Conservation (phyloP, 2,888 invertebrate genomes). For the Eristalis tenax region DNA sequence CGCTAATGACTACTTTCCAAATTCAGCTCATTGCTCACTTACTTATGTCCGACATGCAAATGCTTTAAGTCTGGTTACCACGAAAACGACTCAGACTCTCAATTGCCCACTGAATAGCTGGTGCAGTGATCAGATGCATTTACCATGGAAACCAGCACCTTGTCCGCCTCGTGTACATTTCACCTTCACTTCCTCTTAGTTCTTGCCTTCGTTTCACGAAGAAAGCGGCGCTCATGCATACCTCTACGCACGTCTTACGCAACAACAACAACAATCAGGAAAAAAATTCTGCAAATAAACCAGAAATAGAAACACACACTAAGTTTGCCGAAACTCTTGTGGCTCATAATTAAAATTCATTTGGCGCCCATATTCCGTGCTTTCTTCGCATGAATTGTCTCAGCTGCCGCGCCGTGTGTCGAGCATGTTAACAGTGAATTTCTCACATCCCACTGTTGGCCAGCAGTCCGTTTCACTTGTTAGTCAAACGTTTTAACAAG, state of each 20-base stretch:
- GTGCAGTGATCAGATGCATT: neutral
- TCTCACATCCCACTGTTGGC: slow-evolving; percentile 27
- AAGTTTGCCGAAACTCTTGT: neutral
- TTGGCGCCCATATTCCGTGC: slow-evolving; percentile 22
- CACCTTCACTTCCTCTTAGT: neutral
- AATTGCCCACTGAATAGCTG: neutral
- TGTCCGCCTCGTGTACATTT: neutral
- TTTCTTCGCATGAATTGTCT: slow-evolving; percentile 20
- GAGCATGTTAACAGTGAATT: slow-evolving; percentile 35
- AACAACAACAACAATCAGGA: neutral
- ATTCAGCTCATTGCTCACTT: neutral
- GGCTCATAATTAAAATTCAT: slow-evolving; percentile 27
- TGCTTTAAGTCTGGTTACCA: neutral
- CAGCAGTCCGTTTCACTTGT: slow-evolving; percentile 26
- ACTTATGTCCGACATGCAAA: neutral
- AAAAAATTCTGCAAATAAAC: slow-evolving; percentile 11
- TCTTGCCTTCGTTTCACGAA: neutral
- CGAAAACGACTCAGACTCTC: neutral
- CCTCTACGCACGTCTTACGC: neutral
- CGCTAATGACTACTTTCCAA: neutral
- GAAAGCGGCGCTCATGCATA: neutral
- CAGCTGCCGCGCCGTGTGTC: slow-evolving; percentile 7
- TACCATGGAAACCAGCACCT: neutral
- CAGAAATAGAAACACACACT: slow-evolving; percentile 5
- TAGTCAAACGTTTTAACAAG: slow-evolving; percentile 26